These are phyloP conservation scores for Drosophila pseudoobscura DNA, from an alignment of 1,140 invertebrate genomes.

Conservation along the genomic window DNA sequence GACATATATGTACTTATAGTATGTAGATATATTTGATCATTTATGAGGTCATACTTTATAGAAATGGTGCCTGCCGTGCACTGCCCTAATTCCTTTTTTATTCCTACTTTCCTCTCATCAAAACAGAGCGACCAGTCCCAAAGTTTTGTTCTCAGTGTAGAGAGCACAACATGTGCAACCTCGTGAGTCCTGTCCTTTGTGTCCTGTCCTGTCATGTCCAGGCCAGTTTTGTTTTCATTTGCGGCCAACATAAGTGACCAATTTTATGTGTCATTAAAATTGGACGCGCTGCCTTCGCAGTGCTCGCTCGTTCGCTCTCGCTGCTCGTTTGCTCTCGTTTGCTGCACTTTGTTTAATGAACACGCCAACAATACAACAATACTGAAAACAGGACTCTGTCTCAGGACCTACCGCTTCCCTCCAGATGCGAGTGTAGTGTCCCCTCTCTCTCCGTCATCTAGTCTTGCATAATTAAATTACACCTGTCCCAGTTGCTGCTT, in stretches of 20 bases:
- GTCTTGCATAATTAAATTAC: slow-evolving; percentile 77
- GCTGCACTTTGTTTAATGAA: slow-evolving; percentile 62
- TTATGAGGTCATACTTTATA: too few species aligned
- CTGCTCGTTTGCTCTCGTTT: slow-evolving; percentile 42
- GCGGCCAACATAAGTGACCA: slow-evolving; percentile 77
- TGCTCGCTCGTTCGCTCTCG: background rate
- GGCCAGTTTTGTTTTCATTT: slow-evolving; percentile 79
- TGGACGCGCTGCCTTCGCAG: slow-evolving; percentile 62
- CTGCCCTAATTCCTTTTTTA: too few species aligned
- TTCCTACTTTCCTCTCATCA: too few species aligned
- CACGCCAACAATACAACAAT: slow-evolving; percentile 47
- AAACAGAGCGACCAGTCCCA: background rate
- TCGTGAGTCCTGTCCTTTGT: slow-evolving; percentile 19
- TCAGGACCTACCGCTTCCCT: too few species aligned
- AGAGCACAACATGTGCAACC: slow-evolving; percentile 61
- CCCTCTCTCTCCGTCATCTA: background rate
- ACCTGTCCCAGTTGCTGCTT: slow-evolving; percentile 64
- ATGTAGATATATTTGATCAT: too few species aligned
- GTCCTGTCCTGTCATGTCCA: slow-evolving; percentile 70
- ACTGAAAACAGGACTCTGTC: slow-evolving; percentile 36
- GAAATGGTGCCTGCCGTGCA: too few species aligned
- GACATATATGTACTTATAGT: too few species aligned
- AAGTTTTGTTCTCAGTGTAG: slow-evolving; percentile 9
- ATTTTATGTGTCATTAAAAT: slow-evolving; percentile 82
- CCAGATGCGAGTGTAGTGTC: too few species aligned